Base-by-base conservation (phyloP, 2,888 invertebrate genomes). In the Lomographa bimaculata region DNA sequence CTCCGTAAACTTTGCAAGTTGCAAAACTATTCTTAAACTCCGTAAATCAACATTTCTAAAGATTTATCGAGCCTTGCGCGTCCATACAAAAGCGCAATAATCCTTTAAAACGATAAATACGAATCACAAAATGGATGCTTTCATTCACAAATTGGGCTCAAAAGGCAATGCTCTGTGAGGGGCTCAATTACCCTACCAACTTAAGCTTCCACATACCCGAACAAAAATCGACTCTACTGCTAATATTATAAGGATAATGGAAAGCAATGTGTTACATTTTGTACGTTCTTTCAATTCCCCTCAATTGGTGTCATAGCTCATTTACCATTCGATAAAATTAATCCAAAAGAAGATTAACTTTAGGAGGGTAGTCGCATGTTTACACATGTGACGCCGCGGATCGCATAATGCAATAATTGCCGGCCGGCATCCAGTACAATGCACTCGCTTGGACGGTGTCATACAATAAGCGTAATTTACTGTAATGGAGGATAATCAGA, bases 311-410 rank as follows among this genome's bases (percentile, higher is more conserved):
- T 84, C 82, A 84, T 79, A 82, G 78, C 86, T 86, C 85, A 85
- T 89, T 89, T 84, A 79, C 73, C 78, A 85, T 85, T 84, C 84
- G 76, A 84, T 85, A 78, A 76, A 81, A 84, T 84, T 82, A 86
- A 84, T 85, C 84, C 78, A 61, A 62, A 65, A 79, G 80, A 74
- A 77, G 77, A 75, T 79, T 73, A 74, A 67, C 64, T 60, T 64
- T 60, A 61, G 54, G 65, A 70, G 74, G 73, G 73, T 60, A 54
- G 55, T 46, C 7, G 50, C 32, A 58, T 81, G 71, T 80, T 78
- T 80, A 78, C 82, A 78, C 82, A 81, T 78, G 78, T 76, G 48
- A 38, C 50, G 25, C 23, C 42, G 41, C 44, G 23, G 29, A 32
- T 5, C 16, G 10, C 50, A 12, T 64, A 69, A 68, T 43, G 29